These are phyloP conservation scores for Suricata suricatta DNA, from an alignment of 2,113 vertebrate genomes.

Conservation along the genomic window DNA sequence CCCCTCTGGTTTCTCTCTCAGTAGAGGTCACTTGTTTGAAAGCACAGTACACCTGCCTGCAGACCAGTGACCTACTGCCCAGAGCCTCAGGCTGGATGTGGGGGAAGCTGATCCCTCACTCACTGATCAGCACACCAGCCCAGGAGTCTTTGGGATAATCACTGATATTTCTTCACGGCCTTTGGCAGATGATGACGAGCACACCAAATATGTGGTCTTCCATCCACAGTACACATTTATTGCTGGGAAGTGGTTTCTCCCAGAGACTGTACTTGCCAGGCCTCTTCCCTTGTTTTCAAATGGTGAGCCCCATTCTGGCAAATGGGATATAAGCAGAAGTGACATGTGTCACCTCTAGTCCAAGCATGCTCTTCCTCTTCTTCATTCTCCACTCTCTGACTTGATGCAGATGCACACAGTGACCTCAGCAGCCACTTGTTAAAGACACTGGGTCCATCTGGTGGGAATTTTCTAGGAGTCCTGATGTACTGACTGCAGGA, in stretches of 20 bases:
- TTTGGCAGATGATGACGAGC: background rate
- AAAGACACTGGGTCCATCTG: background rate
- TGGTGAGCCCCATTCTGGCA: background rate
- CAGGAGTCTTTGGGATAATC: background rate
- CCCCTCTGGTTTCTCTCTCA: background rate
- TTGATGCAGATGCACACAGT: background rate
- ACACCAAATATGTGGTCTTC: background rate
- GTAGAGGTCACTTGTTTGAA: background rate
- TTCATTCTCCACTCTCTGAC: background rate
- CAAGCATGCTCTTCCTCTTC: background rate
- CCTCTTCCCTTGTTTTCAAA: background rate
- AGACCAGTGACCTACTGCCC: background rate
- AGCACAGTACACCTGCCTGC: background rate
- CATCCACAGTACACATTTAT: background rate
- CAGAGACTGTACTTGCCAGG: background rate
- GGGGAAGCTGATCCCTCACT: background rate
- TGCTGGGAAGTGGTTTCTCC: background rate
- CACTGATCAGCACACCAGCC: background rate
- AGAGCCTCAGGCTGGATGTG: background rate
- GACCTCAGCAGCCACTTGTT: background rate
- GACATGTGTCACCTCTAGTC: background rate
- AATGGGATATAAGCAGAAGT: background rate
- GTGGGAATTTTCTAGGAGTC: background rate
- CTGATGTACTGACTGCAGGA: background rate
- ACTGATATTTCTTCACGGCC: background rate